phyloP scores from a whole-genome alignment of 2,888 invertebrate species.

The Amphipoea lucens region DNA sequence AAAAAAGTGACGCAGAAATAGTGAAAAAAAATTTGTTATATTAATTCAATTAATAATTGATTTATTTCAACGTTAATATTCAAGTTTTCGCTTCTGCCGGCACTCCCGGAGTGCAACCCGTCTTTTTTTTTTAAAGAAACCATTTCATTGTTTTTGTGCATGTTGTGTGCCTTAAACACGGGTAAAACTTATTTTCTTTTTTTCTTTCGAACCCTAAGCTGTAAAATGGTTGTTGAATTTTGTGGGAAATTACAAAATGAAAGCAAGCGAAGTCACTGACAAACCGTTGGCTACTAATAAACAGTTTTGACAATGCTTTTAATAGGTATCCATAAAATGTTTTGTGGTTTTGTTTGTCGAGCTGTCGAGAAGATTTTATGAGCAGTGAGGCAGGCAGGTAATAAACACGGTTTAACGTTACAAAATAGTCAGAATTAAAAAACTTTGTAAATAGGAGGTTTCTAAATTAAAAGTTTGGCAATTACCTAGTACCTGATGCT shows the following conservation, averaged over 20 bases:
- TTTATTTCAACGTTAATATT: no score
- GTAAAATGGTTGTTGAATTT: background rate
- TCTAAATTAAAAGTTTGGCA: background rate
- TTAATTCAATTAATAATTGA: no score
- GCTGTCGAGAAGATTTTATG: constrained; percentile 23
- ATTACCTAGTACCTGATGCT: no score
- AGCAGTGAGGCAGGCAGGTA: background rate
- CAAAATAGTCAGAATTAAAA: constrained; percentile 4
- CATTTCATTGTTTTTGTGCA: background rate
- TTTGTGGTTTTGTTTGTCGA: constrained; percentile 50
- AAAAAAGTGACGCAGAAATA: no score
- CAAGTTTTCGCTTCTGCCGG: no score
- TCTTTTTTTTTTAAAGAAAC: background rate
- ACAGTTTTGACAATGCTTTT: constrained; percentile 36
- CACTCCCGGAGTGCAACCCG: no score
- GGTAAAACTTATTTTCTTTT: background rate
- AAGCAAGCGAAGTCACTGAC: background rate
- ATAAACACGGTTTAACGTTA: background rate
- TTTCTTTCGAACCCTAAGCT: background rate
- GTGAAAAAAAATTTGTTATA: no score
- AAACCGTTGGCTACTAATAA: constrained; percentile 7
- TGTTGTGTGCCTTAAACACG: background rate
- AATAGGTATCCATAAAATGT: constrained; percentile 45
- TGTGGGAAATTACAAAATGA: background rate
- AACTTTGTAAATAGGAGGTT: background rate